Percentiles rank a stretch among this genome's conserved stretches.
Conservation (phyloP, 2,888 invertebrate genomes). For the Trissonchulus sp. region DNA sequence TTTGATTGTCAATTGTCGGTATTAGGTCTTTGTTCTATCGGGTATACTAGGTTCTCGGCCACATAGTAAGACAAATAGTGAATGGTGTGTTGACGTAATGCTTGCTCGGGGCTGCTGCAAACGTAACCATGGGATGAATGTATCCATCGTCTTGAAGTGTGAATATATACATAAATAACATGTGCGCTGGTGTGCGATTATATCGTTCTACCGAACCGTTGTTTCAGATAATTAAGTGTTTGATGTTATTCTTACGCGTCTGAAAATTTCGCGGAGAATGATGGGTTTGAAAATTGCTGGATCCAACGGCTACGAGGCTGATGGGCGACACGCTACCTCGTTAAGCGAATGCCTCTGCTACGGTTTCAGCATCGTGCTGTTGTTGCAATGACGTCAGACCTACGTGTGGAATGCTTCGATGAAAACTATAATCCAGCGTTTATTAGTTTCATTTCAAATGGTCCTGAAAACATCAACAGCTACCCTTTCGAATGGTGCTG, state of each 20-base stretch:
- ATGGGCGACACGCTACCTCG: neutral
- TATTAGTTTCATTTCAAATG: neutral
- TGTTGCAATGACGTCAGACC: neutral
- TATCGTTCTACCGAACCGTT: too few species aligned
- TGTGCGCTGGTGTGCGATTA: neutral
- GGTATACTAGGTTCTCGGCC: too few species aligned
- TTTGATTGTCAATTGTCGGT: too few species aligned
- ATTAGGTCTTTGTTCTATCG: too few species aligned
- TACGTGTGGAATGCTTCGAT: neutral
- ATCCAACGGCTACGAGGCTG: too few species aligned
- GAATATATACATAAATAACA: neutral
- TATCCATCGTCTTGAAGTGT: conserved; percentile 9
- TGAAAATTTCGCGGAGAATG: too few species aligned
- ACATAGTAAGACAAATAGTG: neutral
- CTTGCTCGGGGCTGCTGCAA: neutral
- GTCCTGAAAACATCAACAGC: neutral
- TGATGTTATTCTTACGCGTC: too few species aligned
- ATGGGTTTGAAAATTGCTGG: too few species aligned
- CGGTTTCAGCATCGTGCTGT: neutral
- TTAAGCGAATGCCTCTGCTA: neutral
- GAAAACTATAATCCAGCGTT: too few species aligned
- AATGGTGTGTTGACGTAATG: neutral
- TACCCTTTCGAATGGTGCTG: neutral
- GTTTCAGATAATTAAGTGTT: too few species aligned
- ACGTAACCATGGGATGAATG: neutral